These are phyloP conservation scores for Podotricha telesiphe DNA, from an alignment of 2,888 invertebrate genomes.

Conservation along the genomic window DNA sequence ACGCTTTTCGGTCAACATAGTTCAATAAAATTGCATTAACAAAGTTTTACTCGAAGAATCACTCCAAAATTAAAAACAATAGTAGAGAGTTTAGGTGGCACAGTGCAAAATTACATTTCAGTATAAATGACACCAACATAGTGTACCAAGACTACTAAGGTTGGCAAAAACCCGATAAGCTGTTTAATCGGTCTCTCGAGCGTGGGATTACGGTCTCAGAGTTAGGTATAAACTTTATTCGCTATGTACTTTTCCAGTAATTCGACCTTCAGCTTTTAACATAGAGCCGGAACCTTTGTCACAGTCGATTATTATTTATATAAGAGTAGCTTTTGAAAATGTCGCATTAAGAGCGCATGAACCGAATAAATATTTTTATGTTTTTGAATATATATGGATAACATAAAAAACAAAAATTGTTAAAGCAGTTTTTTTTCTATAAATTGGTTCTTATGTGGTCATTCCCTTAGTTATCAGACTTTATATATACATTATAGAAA, in stretches of 20 bases:
- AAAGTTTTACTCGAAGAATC: neutral
- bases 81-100: neutral
- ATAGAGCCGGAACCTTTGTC: conserved; percentile 63
- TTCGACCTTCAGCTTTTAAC: conserved; percentile 67
- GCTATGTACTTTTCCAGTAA: conserved; percentile 70
- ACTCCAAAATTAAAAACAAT: neutral
- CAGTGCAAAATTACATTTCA: neutral
- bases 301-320: conserved; percentile 54
- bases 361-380: conserved; percentile 25
- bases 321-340: conserved; percentile 43
- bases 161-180: conserved; percentile 67
- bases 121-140: neutral
- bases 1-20: neutral
- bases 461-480: too few species aligned
- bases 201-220: conserved; percentile 71
- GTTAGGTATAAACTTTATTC: conserved; percentile 76
- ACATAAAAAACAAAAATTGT: neutral
- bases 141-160: conserved; percentile 19
- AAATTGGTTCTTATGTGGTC: neutral
- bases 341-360: conserved; percentile 34
- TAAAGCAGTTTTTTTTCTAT: neutral
- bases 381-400: conserved; percentile 11
- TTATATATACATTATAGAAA: neutral
- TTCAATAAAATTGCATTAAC: neutral
- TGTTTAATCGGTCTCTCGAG: conserved; percentile 72